Evolutionary conservation across 2,888 invertebrate genomes (phyloP).

Genomic region (Lissocephala sabroskyi): DNA sequence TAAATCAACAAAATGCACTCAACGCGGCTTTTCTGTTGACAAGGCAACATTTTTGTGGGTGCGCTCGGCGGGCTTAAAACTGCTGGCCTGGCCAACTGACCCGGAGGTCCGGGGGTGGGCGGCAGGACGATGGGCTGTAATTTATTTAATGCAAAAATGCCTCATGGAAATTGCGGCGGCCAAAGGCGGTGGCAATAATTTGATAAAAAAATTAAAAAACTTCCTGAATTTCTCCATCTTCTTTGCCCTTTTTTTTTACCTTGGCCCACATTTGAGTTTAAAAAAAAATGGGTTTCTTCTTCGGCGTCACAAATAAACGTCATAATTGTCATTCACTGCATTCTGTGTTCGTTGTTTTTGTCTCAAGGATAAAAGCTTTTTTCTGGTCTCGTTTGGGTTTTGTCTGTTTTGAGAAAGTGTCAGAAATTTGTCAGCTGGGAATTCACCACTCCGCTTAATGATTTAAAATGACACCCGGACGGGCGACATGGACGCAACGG

Average conservation of each 20-base stretch:
- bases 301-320: too few relatives aligned
- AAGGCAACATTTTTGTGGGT: slow-evolving; percentile 29
- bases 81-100: neutral
- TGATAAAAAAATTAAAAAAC: too few relatives aligned
- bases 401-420: slow-evolving; percentile 36
- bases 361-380: slow-evolving; percentile 51
- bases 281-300: too few relatives aligned
- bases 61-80: neutral
- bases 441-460: slow-evolving; percentile 37
- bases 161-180: neutral
- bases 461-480: slow-evolving; percentile 39
- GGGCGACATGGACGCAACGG: slow-evolving; percentile 16
- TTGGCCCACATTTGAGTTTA: too few relatives aligned
- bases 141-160: slow-evolving; percentile 32
- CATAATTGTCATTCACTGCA: too few relatives aligned
- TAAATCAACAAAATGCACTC: slow-evolving; percentile 57
- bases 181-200: too few relatives aligned
- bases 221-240: too few relatives aligned
- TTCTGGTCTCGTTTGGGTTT: too few relatives aligned
- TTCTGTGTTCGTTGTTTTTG: too few relatives aligned
- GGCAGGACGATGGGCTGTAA: slow-evolving; percentile 17
- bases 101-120: neutral
- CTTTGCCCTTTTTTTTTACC: too few relatives aligned
- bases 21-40: slow-evolving; percentile 39
- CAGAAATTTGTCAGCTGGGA: slow-evolving; percentile 51